These are phyloP conservation scores for Coracopsis vasa DNA, from an alignment of 2,113 vertebrate genomes.

Conservation along the genomic window DNA sequence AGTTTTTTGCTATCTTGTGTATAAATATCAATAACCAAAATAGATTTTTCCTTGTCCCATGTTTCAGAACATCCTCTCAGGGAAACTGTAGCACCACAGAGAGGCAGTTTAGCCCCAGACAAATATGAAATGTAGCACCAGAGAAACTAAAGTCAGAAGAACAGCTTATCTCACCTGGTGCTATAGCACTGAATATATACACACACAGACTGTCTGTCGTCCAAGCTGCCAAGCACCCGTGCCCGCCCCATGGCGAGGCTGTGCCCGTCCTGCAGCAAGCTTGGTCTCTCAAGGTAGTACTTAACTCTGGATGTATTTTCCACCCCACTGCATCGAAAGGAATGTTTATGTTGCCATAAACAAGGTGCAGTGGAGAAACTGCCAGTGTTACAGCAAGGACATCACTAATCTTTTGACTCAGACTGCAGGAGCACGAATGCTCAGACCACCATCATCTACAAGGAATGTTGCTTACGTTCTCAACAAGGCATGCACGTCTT, in stretches of 20 bases:
- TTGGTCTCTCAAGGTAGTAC: not conserved
- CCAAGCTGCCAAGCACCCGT: not conserved
- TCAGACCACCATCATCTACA: constrained; percentile 67
- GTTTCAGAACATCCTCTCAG: constrained; percentile 46
- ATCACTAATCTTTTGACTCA: constrained; percentile 35
- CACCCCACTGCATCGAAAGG: not conserved
- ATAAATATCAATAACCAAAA: constrained; percentile 74
- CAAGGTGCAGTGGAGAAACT: not conserved
- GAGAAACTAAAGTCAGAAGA: constrained; percentile 36
- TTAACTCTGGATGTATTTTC: not conserved
- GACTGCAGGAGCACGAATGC: constrained; percentile 60
- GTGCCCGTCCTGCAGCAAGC: not conserved
- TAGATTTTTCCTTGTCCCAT: constrained; percentile 60
- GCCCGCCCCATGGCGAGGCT: not conserved
- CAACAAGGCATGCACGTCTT: constrained; percentile 76
- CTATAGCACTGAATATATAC: constrained; percentile 55
- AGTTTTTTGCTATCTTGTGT: constrained; percentile 51
- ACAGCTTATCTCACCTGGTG: constrained; percentile 36
- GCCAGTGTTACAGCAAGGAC: constrained; percentile 32
- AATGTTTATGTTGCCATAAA: not conserved
- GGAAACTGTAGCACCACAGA: constrained; percentile 61
- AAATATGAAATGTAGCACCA: constrained; percentile 72
- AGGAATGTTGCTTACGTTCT: constrained; percentile 72
- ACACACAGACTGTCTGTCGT: constrained; percentile 23
- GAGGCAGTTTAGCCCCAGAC: constrained; percentile 72